Conservation (phyloP, 2,113 vertebrate species). For the Melierax canorus region DNA sequence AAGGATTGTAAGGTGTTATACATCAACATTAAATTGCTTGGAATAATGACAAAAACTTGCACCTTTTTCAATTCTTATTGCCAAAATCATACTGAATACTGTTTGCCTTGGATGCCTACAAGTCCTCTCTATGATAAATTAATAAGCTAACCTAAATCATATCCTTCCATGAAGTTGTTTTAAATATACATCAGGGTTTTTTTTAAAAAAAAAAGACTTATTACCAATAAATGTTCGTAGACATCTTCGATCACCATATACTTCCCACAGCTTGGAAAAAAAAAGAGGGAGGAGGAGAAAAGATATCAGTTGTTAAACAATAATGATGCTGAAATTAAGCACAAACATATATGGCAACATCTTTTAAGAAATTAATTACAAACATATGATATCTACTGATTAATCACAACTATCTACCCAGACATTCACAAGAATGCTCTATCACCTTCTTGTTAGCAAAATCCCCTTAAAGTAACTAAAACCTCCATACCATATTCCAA, state of each 20-base stretch:
- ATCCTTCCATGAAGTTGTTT: background rate
- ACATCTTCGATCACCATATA: constrained; percentile 94
- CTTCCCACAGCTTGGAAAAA: constrained; percentile 88
- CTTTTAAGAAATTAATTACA: background rate
- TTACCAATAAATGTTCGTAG: constrained; percentile 95
- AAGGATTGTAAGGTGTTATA: background rate
- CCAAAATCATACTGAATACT: background rate
- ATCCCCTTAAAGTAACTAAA: background rate
- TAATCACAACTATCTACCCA: background rate
- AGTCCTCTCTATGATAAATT: background rate
- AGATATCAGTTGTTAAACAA: background rate
- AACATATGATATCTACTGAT: background rate
- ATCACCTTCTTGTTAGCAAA: background rate
- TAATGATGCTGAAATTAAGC: background rate
- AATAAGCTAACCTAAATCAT: background rate
- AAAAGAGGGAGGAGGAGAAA: background rate
- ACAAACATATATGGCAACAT: background rate
- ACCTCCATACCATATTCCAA: background rate
- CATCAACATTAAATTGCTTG: background rate
- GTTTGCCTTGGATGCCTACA: background rate
- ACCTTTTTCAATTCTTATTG: background rate
- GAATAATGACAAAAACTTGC: background rate
- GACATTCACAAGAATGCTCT: background rate
- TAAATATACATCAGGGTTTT: background rate
- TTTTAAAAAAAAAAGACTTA: background rate